Percentiles rank a stretch among this genome's conserved stretches.
Evolutionary conservation across 2,888 invertebrate species (phyloP).

Genomic region (Syritta pipiens): DNA sequence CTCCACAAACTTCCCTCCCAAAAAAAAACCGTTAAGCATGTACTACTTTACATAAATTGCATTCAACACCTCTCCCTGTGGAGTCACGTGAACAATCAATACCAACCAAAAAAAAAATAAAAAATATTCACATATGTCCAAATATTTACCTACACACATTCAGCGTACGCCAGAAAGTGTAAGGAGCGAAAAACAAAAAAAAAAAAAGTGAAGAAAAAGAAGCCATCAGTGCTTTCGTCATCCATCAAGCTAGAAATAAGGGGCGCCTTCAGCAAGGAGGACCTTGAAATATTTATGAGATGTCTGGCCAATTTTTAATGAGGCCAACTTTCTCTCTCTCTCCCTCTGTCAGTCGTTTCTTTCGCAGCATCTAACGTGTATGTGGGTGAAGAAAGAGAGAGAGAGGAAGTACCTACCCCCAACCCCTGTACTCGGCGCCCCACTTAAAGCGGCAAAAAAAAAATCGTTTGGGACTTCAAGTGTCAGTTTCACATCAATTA

Average conservation of each 20-base stretch:
- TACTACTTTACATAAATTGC: slow-evolving; percentile 9
- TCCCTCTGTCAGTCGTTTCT: slow-evolving; percentile 50
- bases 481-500: slow-evolving; percentile 23
- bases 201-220: too few relatives aligned
- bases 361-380: slow-evolving; percentile 44
- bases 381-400: background rate
- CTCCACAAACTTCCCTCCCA: background rate
- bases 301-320: slow-evolving; percentile 73
- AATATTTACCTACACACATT: slow-evolving; percentile 13
- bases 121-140: slow-evolving; percentile 36
- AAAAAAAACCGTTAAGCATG: background rate
- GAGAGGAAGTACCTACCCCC: background rate
- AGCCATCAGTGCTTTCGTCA: too few relatives aligned
- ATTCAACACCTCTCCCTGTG: background rate
- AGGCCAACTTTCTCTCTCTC: slow-evolving; percentile 70
- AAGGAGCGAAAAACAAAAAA: too few relatives aligned
- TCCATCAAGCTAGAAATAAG: slow-evolving; percentile 67
- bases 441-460: slow-evolving; percentile 40
- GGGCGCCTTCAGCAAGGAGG: slow-evolving; percentile 51
- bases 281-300: slow-evolving; percentile 73
- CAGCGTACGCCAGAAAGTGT: too few relatives aligned
- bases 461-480: slow-evolving; percentile 1
- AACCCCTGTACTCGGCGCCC: background rate
- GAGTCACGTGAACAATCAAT: slow-evolving; percentile 28
- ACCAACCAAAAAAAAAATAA: background rate